Percentiles rank a stretch among this genome's conserved stretches.
phyloP scores from a whole-genome alignment of 2,888 invertebrate species.

The Pollenia griseotomentosa region DNA sequence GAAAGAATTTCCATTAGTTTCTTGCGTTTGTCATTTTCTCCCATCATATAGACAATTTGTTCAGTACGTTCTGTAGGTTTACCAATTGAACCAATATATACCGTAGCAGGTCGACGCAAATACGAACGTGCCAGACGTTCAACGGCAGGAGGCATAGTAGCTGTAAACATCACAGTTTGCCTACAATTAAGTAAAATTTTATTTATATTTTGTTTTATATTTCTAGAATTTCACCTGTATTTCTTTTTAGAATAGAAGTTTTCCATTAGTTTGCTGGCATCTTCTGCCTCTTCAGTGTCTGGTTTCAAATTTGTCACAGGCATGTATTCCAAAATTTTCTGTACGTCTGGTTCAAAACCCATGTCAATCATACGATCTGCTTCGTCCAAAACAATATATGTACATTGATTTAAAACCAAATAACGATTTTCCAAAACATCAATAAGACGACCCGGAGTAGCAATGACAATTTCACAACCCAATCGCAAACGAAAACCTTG shows the following conservation, averaged over 20 bases:
- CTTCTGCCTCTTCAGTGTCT: slow-evolving; percentile 99
- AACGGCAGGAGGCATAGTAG: slow-evolving; percentile 99
- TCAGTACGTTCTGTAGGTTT: slow-evolving; percentile 99
- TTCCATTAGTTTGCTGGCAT: slow-evolving; percentile 93
- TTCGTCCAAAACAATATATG: slow-evolving; percentile 97
- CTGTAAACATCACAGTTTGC: slow-evolving; percentile 99
- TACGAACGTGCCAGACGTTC: slow-evolving; percentile 98
- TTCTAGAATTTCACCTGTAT: slow-evolving; percentile 86
- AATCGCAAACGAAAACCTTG: slow-evolving; percentile 98
- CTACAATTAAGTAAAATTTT: slow-evolving; percentile 71
- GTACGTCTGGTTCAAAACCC: slow-evolving; percentile 99
- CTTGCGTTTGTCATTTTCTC: slow-evolving; percentile 97
- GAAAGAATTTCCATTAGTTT: slow-evolving; percentile 97
- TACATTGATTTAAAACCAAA: slow-evolving; percentile 97
- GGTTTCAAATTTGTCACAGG: slow-evolving; percentile 99
- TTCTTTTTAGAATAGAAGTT: slow-evolving; percentile 98
- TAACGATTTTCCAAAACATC: slow-evolving; percentile 99
- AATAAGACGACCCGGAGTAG: slow-evolving; percentile 99
- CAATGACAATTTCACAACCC: slow-evolving; percentile 99
- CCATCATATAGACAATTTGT: slow-evolving; percentile 98
- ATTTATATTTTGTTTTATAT: no score
- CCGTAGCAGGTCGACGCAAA: slow-evolving; percentile 97
- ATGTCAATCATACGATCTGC: slow-evolving; percentile 99
- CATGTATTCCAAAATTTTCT: slow-evolving; percentile 98
- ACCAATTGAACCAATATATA: slow-evolving; percentile 98